Conservation (phyloP, 1,140 invertebrate genomes). For the Drosophila murphyi region DNA sequence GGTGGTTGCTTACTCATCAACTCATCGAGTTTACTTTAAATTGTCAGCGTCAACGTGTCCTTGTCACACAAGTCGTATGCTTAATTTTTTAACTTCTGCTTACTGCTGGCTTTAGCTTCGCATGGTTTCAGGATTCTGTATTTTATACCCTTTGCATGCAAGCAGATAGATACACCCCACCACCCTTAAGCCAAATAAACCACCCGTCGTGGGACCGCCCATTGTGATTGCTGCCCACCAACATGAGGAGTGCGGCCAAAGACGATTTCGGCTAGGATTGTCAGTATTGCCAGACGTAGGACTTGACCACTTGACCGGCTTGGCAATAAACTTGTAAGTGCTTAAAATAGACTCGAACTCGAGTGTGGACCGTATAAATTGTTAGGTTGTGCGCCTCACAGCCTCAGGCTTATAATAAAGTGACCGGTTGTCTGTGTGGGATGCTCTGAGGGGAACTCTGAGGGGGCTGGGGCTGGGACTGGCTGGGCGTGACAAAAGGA, state of each 20-base stretch:
- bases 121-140: conserved; percentile 59
- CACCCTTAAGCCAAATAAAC: conserved; percentile 17
- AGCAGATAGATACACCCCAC: conserved; percentile 59
- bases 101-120: not conserved
- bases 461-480: not conserved
- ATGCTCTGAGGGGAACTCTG: not conserved
- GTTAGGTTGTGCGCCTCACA: not conserved
- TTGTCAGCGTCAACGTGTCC: conserved; percentile 15
- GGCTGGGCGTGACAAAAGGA: conserved; percentile 15
- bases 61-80: conserved; percentile 62
- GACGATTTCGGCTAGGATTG: conserved; percentile 6
- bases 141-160: conserved; percentile 30
- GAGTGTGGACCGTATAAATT: conserved; percentile 34
- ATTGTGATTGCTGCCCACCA: conserved; percentile 53
- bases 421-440: not conserved
- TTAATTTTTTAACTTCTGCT: conserved; percentile 42
- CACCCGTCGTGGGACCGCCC: conserved; percentile 46
- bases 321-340: conserved; percentile 70
- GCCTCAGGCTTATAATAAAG: conserved; percentile 21
- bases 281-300: not conserved
- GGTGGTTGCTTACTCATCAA: not conserved
- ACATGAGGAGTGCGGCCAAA: conserved; percentile 25
- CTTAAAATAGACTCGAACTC: conserved; percentile 65
- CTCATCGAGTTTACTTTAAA: conserved; percentile 19
- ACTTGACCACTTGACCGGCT: conserved; percentile 52